Evolutionary conservation across 2,113 vertebrate species (phyloP), one percentile per base, ranked within the genome.

Genomic region (Nothoprocta pentlandii): DNA sequence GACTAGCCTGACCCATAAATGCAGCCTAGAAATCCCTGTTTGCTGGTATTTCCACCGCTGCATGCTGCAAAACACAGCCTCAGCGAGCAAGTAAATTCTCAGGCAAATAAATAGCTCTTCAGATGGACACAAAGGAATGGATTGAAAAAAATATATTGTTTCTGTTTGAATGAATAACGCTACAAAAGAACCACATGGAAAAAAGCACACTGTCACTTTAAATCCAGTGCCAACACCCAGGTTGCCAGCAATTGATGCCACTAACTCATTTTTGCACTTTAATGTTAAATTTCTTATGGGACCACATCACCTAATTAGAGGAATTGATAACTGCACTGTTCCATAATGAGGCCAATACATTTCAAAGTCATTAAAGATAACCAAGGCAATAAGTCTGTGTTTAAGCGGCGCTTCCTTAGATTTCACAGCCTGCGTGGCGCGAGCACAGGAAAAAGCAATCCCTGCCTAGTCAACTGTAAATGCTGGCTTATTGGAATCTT

Each of bases 301-400:
- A 99, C 98, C 98, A 94, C 97, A 97, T 98, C 97, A 98, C 97
- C 98, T 99, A 99, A 99, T 99, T 99, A 99, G 98, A 99, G 98
- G 98, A 99, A 99, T 99, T 99, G 99, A 99, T 99, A 99, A 99
- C 99, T 98, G 98, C 97, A 98, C 98, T 97, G 98, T 98, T 99
- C 98, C 98, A 98, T 99, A 99, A 99, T 98, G 98, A 99, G 98
- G 98, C 98, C 98, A 99, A 99, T 99, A 98, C 98, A 99, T 99
- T 99, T 98, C 98, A 98, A 99, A 99, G 98, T 99, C 99, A 99
- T 99, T 99, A 99, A 98, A 99, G 98, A 99, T 99, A 99, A 99
- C 98, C 98, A 98, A 98, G 98, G 99, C 98, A 99, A 98, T 99
- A 99, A 99, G 98, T 99, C 98, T 98, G 97, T 97, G 98, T 98